phyloP scores from a whole-genome alignment of 1,140 invertebrate genomes.

The Potamilus streckersoni region DNA sequence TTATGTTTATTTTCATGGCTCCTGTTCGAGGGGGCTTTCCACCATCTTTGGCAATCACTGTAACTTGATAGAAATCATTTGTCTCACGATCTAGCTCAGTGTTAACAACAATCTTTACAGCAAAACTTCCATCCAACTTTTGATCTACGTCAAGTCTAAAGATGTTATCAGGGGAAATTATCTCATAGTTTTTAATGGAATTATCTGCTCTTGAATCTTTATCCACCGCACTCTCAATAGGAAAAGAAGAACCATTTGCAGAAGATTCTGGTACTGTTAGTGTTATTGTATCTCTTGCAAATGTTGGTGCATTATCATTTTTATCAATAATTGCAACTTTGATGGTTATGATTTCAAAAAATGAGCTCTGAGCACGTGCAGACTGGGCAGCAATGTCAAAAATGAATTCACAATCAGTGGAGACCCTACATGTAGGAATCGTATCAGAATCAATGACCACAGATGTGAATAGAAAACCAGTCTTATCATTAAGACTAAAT shows the following conservation, averaged over 20 bases:
- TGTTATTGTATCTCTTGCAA: slow-evolving; percentile 1
- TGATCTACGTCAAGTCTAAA: slow-evolving; percentile 11
- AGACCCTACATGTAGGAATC: slow-evolving; percentile 1
- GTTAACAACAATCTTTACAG: slow-evolving; percentile 67
- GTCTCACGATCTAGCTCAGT: slow-evolving; percentile 89
- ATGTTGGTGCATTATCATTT: slow-evolving; percentile 28
- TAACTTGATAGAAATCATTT: slow-evolving; percentile 79
- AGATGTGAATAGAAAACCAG: slow-evolving; percentile 16
- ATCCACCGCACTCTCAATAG: slow-evolving; percentile 26
- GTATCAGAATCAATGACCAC: slow-evolving; percentile 26
- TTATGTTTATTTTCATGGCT: slow-evolving; percentile 32
- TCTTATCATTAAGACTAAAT: slow-evolving; percentile 30
- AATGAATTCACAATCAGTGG: slow-evolving; percentile 9
- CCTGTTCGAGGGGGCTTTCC: slow-evolving; percentile 75
- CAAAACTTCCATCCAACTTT: slow-evolving; percentile 27
- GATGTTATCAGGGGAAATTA: slow-evolving; percentile 10
- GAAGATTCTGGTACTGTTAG: slow-evolving; percentile 18
- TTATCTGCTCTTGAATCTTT: slow-evolving; percentile 15
- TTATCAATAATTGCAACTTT: slow-evolving; percentile 25
- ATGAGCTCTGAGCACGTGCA: slow-evolving; percentile 11
- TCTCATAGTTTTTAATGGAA: slow-evolving; percentile 26
- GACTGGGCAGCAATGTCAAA: slow-evolving; percentile 21
- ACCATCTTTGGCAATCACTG: slow-evolving; percentile 82
- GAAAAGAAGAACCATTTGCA: slow-evolving; percentile 22
- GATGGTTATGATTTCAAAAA: slow-evolving; percentile 26